These are phyloP conservation scores for Hirtodrosophila cameraria DNA, from an alignment of 2,888 invertebrate species.

Conservation along the genomic window DNA sequence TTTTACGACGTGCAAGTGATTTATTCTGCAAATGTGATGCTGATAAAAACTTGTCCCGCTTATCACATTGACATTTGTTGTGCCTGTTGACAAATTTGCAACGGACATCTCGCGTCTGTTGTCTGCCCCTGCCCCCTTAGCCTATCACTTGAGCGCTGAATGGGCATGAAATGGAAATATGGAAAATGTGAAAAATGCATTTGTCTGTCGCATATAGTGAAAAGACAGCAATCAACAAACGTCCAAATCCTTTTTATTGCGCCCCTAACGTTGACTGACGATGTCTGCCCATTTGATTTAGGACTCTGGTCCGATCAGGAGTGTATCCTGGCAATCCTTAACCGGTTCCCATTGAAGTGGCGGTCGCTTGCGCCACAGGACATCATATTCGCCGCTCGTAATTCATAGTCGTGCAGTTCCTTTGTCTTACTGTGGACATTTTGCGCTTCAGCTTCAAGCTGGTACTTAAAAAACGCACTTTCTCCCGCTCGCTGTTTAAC, in stretches of 20 bases:
- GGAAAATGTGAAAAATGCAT: slow-evolving; percentile 37
- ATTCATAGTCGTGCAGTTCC: slow-evolving; percentile 51
- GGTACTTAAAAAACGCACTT: slow-evolving; percentile 50
- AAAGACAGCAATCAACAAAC: slow-evolving; percentile 10
- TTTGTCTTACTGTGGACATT: slow-evolving; percentile 46
- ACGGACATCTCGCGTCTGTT: slow-evolving; percentile 43
- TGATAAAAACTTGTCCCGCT: slow-evolving; percentile 73
- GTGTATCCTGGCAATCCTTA: not conserved
- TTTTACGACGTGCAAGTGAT: slow-evolving; percentile 56
- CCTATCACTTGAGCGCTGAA: slow-evolving; percentile 31
- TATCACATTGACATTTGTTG: slow-evolving; percentile 70
- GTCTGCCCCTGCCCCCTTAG: not conserved
- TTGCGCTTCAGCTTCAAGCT: slow-evolving; percentile 2
- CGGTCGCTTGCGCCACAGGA: slow-evolving; percentile 58
- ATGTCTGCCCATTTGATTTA: slow-evolving; percentile 54
- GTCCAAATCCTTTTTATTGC: slow-evolving; percentile 51
- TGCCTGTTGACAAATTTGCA: slow-evolving; percentile 71
- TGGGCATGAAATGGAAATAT: slow-evolving; percentile 57
- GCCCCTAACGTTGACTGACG: slow-evolving; percentile 44
- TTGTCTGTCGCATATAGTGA: slow-evolving; percentile 10
- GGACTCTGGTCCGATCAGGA: slow-evolving; percentile 9
- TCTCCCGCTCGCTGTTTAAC: slow-evolving; percentile 55
- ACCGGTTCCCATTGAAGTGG: slow-evolving; percentile 59
- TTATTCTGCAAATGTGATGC: slow-evolving; percentile 53
- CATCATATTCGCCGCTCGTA: slow-evolving; percentile 27